Conservation (phyloP, 2,113 vertebrate genomes). For the Pavo muticus region DNA sequence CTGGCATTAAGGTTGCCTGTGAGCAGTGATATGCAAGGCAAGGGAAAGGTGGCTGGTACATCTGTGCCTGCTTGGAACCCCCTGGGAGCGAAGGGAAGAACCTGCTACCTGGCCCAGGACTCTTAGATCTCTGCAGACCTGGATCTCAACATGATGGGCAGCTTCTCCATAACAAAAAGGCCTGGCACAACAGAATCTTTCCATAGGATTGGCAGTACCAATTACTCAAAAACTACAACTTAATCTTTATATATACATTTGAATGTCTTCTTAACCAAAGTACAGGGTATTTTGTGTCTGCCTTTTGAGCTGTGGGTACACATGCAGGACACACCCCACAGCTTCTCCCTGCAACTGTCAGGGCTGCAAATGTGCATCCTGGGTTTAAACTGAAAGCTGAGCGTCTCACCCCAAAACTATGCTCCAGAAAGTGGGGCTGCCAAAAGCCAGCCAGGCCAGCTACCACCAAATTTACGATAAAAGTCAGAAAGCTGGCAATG, state of each 20-base stretch:
- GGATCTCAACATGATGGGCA: not conserved
- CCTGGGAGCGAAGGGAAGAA: not conserved
- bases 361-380: not conserved
- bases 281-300: not conserved
- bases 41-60: not conserved
- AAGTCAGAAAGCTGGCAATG: not conserved
- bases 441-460: not conserved
- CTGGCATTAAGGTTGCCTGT: not conserved
- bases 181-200: not conserved
- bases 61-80: not conserved
- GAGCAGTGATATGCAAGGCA: not conserved
- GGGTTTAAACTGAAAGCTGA: not conserved
- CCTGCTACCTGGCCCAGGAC: not conserved
- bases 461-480: constrained; percentile 8
- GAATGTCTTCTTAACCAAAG: not conserved
- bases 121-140: not conserved
- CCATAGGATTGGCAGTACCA: not conserved
- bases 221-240: not conserved
- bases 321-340: not conserved
- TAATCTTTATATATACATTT: not conserved
- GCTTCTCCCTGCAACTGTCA: not conserved
- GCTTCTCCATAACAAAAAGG: not conserved
- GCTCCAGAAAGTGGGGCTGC: not conserved
- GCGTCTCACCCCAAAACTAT: constrained; percentile 23
- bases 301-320: not conserved